These are phyloP conservation scores for Galagoides demidoff DNA, from an alignment of 2,797 vertebrate genomes.

Conservation along the genomic window DNA sequence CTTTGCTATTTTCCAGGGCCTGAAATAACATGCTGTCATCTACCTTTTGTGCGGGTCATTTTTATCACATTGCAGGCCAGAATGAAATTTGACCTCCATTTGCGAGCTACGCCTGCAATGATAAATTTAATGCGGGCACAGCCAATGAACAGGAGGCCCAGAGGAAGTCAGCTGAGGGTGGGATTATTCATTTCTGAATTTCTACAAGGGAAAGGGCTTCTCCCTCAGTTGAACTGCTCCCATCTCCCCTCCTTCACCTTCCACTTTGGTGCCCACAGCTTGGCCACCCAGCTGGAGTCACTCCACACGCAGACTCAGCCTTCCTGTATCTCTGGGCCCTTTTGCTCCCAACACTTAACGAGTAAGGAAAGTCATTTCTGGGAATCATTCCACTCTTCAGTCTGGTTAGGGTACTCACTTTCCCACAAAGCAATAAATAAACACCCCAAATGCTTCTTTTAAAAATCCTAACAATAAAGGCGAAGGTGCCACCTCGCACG, in stretches of 20 bases:
- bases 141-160: constrained; percentile 79
- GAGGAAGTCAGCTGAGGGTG: constrained; percentile 65
- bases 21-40: constrained; percentile 89
- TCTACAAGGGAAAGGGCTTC: neutral
- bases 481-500: neutral
- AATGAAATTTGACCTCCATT: constrained; percentile 89
- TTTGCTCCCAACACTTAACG: neutral
- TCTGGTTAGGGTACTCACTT: neutral
- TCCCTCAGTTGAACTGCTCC: constrained; percentile 53
- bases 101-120: constrained; percentile 81
- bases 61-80: constrained; percentile 87
- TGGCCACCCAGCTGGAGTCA: constrained; percentile 60
- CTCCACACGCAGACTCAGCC: constrained; percentile 35
- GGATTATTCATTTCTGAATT: constrained; percentile 72
- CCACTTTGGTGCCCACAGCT: rapidly evolving
- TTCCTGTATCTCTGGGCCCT: neutral
- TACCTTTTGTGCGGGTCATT: constrained; percentile 88
- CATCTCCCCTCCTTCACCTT: constrained; percentile 53
- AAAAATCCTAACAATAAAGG: neutral
- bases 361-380: constrained; percentile 12
- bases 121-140: constrained; percentile 85
- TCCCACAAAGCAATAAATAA: constrained; percentile 33
- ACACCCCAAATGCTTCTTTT: neutral
- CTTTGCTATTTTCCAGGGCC: constrained; percentile 86
- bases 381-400: neutral